These are phyloP conservation scores for Hypocryptadius cinnamomeus DNA, from an alignment of 2,113 vertebrate species.

Conservation along the genomic window DNA sequence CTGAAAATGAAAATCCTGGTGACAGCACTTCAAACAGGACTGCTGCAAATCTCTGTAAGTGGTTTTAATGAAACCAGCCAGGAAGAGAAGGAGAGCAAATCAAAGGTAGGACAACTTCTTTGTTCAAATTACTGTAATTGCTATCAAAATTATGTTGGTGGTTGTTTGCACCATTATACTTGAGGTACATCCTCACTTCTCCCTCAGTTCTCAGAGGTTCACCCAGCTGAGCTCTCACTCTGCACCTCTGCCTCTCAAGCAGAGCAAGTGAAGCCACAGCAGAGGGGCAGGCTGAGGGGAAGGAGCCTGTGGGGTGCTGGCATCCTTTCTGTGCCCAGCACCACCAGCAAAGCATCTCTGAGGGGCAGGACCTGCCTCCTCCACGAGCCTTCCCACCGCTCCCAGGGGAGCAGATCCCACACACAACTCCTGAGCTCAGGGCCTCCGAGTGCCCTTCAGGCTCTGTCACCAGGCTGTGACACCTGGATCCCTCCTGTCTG, in stretches of 20 bases:
- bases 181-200: not conserved
- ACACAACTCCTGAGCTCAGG: fast-evolving
- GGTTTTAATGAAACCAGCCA: conserved; percentile 41
- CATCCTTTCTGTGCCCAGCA: not conserved
- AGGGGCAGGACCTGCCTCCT: not conserved
- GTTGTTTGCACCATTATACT: not conserved
- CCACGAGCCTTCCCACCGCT: fast-evolving
- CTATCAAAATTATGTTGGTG: not conserved
- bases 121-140: conserved; percentile 21
- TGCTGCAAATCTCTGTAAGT: not conserved
- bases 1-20: not conserved
- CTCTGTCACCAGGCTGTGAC: not conserved
- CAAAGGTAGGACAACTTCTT: conserved; percentile 25
- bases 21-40: conserved; percentile 22
- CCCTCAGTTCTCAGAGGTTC: not conserved
- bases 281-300: not conserved
- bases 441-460: not conserved
- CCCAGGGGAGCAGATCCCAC: not conserved
- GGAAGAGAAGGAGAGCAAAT: conserved; percentile 25
- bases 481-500: not conserved
- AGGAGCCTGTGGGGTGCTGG: not conserved
- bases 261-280: not conserved
- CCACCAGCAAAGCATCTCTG: not conserved
- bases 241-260: not conserved
- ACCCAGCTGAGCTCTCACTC: not conserved